Percentiles rank a stretch among this genome's conserved stretches.
phyloP scores from a whole-genome alignment of 2,888 invertebrate species.

The Oscheius sp. region DNA sequence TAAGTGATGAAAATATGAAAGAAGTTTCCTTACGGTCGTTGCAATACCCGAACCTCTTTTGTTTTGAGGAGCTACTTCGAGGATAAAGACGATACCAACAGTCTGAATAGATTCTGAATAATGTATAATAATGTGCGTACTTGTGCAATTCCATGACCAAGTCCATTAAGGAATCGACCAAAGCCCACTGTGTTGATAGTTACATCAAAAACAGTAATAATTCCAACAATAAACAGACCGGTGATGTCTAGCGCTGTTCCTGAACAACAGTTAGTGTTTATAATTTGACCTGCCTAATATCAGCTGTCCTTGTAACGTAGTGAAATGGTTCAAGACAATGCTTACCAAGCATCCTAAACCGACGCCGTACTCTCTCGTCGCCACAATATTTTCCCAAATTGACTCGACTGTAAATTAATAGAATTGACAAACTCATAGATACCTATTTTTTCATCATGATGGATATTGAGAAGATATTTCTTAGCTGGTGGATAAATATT shows the following conservation, averaged over 20 bases:
- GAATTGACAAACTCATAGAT: neutral
- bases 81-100: conserved; percentile 66
- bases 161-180: conserved; percentile 67
- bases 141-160: conserved; percentile 68
- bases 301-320: conserved; percentile 35
- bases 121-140: conserved; percentile 24
- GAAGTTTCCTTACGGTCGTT: neutral
- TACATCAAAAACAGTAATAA: neutral
- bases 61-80: conserved; percentile 62
- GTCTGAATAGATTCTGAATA: conserved; percentile 47
- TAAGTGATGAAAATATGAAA: conserved; percentile 34
- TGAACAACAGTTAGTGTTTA: conserved; percentile 20
- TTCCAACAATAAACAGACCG: conserved; percentile 38
- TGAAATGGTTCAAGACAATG: too few relatives aligned
- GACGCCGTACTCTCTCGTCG: conserved; percentile 65
- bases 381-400: conserved; percentile 67
- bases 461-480: conserved; percentile 58
- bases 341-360: conserved; percentile 64
- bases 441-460: conserved; percentile 55
- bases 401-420: conserved; percentile 51
- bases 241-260: conserved; percentile 60
- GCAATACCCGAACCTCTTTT: conserved; percentile 63
- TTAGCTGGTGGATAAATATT: conserved; percentile 66
- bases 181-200: conserved; percentile 33
- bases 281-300: too few relatives aligned